A percentile compares a stretch with the other conserved stretches of the same genome.
Conservation (phyloP, 1,140 invertebrate genomes). For the Nephila pilipes region DNA sequence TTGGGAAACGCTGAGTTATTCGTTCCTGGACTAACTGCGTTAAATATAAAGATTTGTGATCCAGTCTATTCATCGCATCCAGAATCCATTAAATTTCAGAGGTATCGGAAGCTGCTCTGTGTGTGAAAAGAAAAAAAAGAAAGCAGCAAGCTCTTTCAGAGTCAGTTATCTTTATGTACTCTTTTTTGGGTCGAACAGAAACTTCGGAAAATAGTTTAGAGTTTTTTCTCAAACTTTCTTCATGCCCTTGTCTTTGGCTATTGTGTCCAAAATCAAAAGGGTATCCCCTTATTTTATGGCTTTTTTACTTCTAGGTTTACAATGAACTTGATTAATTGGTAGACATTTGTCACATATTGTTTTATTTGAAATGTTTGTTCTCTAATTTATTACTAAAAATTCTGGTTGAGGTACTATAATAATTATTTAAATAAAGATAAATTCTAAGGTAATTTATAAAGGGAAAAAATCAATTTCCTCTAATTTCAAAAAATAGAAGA, state of each 20-base stretch:
- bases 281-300: not conserved
- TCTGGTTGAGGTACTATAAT: too few relatives aligned
- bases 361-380: too few relatives aligned
- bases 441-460: too few relatives aligned
- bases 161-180: constrained; percentile 40
- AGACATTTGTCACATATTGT: too few relatives aligned
- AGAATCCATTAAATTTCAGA: not conserved
- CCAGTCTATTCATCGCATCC: not conserved
- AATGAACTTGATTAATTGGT: too few relatives aligned
- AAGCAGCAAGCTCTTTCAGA: not conserved
- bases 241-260: not conserved
- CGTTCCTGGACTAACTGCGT: constrained; percentile 40
- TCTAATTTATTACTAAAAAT: too few relatives aligned
- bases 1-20: not conserved
- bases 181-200: not conserved
- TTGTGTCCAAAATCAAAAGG: not conserved
- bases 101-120: not conserved
- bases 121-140: not conserved
- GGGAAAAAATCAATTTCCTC: too few relatives aligned
- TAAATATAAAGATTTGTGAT: constrained; percentile 22
- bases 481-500: too few relatives aligned
- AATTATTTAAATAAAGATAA: too few relatives aligned
- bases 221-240: not conserved
- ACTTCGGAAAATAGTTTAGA: constrained; percentile 39
- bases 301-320: not conserved